phyloP scores from a whole-genome alignment of 2,113 vertebrate genomes.

The Ginglymostoma cirratum region DNA sequence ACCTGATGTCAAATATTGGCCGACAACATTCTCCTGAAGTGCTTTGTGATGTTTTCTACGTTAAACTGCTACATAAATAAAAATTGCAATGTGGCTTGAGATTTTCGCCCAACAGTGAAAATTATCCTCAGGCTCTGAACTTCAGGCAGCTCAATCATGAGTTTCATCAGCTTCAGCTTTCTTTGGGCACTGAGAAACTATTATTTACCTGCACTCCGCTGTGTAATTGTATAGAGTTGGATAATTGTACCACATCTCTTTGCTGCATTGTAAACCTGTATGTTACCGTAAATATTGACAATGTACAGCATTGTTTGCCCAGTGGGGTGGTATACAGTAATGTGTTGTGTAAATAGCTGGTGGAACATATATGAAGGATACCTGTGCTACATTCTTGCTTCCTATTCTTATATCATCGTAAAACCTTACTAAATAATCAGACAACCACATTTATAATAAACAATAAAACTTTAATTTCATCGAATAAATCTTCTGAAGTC shows the following conservation, averaged over 20 bases:
- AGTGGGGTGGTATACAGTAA: neutral
- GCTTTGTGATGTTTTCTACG: neutral
- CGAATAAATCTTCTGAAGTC: constrained; percentile 28
- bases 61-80: neutral
- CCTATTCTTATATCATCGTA: neutral
- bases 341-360: no score
- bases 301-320: neutral
- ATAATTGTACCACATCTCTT: no score
- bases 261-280: neutral
- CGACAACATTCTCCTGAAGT: neutral
- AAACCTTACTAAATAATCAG: constrained; percentile 16
- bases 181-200: neutral
- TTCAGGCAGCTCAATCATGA: neutral
- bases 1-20: neutral
- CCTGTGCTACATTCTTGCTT: neutral
- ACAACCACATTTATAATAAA: constrained; percentile 19
- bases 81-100: neutral
- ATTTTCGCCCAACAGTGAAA: neutral
- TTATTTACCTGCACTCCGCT: neutral
- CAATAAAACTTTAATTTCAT: constrained; percentile 32
- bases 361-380: neutral
- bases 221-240: neutral
- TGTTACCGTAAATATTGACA: no score
- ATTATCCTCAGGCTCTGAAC: neutral
- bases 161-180: neutral